Conservation (phyloP, 1,140 invertebrate genomes). For the Cherax quadricarinatus region DNA sequence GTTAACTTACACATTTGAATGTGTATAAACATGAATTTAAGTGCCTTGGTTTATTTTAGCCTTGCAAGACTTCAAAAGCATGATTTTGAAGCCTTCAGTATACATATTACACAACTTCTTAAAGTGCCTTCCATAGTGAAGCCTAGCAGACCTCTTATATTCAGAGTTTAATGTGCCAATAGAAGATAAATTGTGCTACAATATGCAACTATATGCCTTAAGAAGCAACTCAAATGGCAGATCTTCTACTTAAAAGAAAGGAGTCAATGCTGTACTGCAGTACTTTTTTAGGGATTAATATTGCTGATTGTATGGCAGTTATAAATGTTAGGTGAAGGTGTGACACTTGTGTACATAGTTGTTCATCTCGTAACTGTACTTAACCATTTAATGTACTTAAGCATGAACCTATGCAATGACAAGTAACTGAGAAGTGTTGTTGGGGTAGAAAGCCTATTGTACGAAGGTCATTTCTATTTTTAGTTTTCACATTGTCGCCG, state of each 20-base stretch:
- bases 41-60: conserved; percentile 4
- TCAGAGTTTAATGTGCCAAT: conserved; percentile 57
- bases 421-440: conserved; percentile 41
- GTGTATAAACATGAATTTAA: not conserved
- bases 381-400: conserved; percentile 70
- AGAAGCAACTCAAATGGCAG: not conserved
- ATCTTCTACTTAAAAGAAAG: not conserved
- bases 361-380: conserved; percentile 69
- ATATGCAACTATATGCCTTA: not conserved
- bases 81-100: conserved; percentile 23
- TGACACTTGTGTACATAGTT: conserved; percentile 65
- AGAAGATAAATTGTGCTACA: conserved; percentile 6
- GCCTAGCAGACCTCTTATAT: conserved; percentile 32
- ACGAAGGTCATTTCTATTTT: conserved; percentile 49
- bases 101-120: not conserved
- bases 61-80: conserved; percentile 1
- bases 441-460: conserved; percentile 56
- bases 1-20: too few species aligned
- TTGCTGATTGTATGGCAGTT: conserved; percentile 36
- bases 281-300: not conserved
- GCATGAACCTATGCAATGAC: conserved; percentile 62
- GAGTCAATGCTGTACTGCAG: not conserved
- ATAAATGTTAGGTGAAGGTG: conserved; percentile 43
- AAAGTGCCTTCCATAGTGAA: conserved; percentile 42
- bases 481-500: conserved; percentile 49